Percentiles rank a stretch among this genome's conserved stretches.
Evolutionary conservation across 2,797 vertebrate genomes (phyloP).

Genomic region (Lerista edwardsae): DNA sequence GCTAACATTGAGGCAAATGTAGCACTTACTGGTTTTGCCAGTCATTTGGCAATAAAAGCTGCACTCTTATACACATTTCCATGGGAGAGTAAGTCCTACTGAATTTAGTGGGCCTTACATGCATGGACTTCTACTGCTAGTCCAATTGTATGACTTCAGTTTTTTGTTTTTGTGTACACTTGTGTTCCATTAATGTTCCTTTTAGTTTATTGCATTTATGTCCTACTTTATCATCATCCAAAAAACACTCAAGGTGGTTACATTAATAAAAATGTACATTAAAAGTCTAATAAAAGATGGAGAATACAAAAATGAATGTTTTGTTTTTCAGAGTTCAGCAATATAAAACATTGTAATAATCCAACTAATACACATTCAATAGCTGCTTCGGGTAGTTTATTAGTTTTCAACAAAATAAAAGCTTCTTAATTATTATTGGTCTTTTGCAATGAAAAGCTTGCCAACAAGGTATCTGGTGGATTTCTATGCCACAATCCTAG

Average conservation of each 20-base stretch:
- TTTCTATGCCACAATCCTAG: neutral
- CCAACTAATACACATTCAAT: neutral
- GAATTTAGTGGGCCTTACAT: neutral
- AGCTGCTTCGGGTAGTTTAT: neutral
- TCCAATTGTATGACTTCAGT: neutral
- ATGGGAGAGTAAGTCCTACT: no score
- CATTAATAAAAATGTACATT: neutral
- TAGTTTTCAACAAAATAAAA: neutral
- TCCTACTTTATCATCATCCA: neutral
- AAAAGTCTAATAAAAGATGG: neutral
- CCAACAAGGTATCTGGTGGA: neutral
- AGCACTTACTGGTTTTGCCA: neutral
- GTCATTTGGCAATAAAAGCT: no score
- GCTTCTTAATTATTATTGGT: neutral
- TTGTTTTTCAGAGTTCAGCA: neutral
- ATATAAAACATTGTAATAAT: neutral
- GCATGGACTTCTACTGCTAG: neutral
- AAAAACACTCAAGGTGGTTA: neutral
- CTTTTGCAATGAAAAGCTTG: neutral
- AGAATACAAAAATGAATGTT: neutral
- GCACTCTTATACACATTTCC: no score
- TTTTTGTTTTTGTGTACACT: accelerated
- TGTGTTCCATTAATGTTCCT: neutral
- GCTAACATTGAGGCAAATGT: neutral
- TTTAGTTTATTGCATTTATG: neutral